Evolutionary conservation across 2,888 invertebrate genomes (phyloP).

Genomic region (Eupithecia abbreviata): DNA sequence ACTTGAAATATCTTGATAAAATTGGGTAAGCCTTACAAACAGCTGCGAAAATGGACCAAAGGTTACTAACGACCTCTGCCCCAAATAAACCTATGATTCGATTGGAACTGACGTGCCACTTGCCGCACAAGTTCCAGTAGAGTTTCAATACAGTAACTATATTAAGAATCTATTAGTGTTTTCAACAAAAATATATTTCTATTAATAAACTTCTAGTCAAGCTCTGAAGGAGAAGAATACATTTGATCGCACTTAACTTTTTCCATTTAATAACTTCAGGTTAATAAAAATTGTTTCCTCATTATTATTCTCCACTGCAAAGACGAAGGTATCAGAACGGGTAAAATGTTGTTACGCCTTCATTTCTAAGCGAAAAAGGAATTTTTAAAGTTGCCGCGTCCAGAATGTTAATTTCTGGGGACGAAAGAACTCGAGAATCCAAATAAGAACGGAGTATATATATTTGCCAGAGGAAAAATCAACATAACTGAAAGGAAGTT

Average conservation of each 20-base stretch:
- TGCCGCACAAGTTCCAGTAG: background rate
- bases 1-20: background rate
- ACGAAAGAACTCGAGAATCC: constrained; percentile 49
- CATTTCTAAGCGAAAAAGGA: constrained; percentile 58
- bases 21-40: background rate
- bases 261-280: constrained; percentile 2
- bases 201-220: background rate
- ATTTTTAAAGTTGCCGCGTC: constrained; percentile 57
- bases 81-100: background rate
- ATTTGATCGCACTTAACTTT: background rate
- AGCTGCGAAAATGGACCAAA: no score
- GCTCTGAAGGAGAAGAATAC: background rate
- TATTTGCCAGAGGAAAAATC: background rate
- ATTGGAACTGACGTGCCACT: background rate
- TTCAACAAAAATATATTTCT: background rate
- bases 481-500: background rate
- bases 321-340: constrained; percentile 55
- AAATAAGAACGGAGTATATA: background rate
- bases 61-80: background rate
- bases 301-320: constrained; percentile 59
- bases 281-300: constrained; percentile 43
- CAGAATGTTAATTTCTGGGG: constrained; percentile 61
- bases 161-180: background rate
- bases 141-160: background rate
- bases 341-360: constrained; percentile 60